Evolutionary conservation across 2,797 vertebrate genomes (phyloP).

Genomic region (Telmatherina bonti): DNA sequence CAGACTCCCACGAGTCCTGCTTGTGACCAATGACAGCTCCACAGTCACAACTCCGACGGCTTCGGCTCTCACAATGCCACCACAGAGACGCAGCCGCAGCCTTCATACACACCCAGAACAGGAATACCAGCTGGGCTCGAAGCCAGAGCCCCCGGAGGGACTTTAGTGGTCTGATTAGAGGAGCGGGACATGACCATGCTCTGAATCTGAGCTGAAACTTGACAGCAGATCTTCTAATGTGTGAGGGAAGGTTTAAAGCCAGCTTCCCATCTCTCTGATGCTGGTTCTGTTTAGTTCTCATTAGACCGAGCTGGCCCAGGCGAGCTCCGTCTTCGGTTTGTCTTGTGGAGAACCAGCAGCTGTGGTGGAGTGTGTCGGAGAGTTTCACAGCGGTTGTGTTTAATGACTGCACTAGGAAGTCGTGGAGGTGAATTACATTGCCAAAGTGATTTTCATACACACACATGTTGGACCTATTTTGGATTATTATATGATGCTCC

Average conservation of each 20-base stretch:
- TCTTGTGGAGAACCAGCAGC: conserved; percentile 30
- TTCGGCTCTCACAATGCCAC: conserved; percentile 15
- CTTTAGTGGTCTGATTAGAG: background rate
- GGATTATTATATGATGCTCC: conserved; percentile 38
- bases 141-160: conserved; percentile 2
- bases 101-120: conserved; percentile 22
- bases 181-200: conserved; percentile 11
- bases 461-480: conserved; percentile 38
- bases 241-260: conserved; percentile 3
- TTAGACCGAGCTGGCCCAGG: conserved; percentile 38
- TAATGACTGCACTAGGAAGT: conserved; percentile 49
- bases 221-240: conserved; percentile 6
- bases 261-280: conserved; percentile 13
- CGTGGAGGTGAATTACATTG: conserved; percentile 66
- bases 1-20: conserved; percentile 92
- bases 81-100: conserved; percentile 10
- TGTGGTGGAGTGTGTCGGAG: conserved; percentile 27
- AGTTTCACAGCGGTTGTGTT: conserved; percentile 46
- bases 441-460: conserved; percentile 80
- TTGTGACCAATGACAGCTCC: conserved; percentile 83
- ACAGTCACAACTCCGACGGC: conserved; percentile 39
- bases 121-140: conserved; percentile 12
- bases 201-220: conserved; percentile 27
- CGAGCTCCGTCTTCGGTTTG: conserved; percentile 22
- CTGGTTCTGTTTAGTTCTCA: conserved; percentile 10